Conservation (phyloP, 2,888 invertebrate species). For the Torymus auratus region DNA sequence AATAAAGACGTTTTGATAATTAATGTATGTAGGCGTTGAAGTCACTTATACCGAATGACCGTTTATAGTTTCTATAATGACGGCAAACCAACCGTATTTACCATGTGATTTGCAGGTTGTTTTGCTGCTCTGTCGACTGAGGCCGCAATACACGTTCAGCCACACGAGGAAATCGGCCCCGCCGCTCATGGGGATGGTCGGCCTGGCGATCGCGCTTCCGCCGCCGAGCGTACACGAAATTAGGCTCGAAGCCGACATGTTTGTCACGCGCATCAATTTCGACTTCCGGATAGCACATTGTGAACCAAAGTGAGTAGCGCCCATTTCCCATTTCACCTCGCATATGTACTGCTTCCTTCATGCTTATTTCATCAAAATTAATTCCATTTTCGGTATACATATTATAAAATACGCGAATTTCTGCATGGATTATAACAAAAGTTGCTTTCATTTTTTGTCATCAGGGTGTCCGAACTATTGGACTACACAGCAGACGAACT, state of each 20-base stretch:
- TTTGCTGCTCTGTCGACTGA: slow-evolving; percentile 91
- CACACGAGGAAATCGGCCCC: slow-evolving; percentile 92
- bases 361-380: too few species aligned
- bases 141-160: slow-evolving; percentile 95
- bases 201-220: slow-evolving; percentile 95
- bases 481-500: slow-evolving; percentile 96
- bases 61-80: too few species aligned
- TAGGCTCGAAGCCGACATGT: slow-evolving; percentile 95
- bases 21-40: too few species aligned
- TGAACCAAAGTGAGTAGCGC: slow-evolving; percentile 89
- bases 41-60: too few species aligned
- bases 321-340: too few species aligned
- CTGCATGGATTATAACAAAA: not conserved
- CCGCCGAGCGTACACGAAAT: slow-evolving; percentile 98
- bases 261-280: slow-evolving; percentile 96
- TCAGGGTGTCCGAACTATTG: slow-evolving; percentile 92
- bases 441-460: slow-evolving; percentile 52
- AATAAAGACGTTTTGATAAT: too few species aligned
- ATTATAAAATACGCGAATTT: not conserved
- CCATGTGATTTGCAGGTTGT: slow-evolving; percentile 85
- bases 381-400: too few species aligned
- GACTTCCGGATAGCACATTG: slow-evolving; percentile 98
- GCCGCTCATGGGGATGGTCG: slow-evolving; percentile 94
- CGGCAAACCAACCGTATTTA: not conserved
- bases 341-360: too few species aligned